A percentile compares a stretch with the other conserved stretches of the same genome.
Conservation (phyloP, 1,140 invertebrate species). For the Elysia chlorotica region DNA sequence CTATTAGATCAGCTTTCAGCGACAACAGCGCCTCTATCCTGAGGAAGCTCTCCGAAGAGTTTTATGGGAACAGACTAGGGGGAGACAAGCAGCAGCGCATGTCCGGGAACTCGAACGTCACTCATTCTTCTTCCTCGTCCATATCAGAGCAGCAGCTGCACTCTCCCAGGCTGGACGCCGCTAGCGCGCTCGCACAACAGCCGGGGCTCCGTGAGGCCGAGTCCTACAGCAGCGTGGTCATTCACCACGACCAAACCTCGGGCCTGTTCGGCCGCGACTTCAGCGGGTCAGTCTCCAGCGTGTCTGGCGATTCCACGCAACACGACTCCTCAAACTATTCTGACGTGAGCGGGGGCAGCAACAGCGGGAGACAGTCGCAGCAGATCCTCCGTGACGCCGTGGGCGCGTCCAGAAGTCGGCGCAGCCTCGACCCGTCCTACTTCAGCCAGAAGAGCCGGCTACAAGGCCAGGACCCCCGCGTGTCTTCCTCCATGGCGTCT, state of each 20-base stretch:
- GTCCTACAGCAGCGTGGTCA: slow-evolving; percentile 53
- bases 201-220: slow-evolving; percentile 47
- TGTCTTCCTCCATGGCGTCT: neutral
- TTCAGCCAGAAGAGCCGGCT: slow-evolving; percentile 3
- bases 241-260: slow-evolving; percentile 42
- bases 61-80: slow-evolving; percentile 33
- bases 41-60: slow-evolving; percentile 68
- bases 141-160: no score
- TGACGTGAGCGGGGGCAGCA: slow-evolving; percentile 3
- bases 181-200: slow-evolving; percentile 32
- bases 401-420: slow-evolving; percentile 24
- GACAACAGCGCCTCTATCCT: slow-evolving; percentile 69
- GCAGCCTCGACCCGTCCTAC: slow-evolving; percentile 40
- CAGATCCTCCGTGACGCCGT: no score
- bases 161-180: slow-evolving; percentile 27
- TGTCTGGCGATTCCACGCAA: slow-evolving; percentile 32
- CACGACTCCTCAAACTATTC: slow-evolving; percentile 27
- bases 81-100: slow-evolving; percentile 33
- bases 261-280: slow-evolving; percentile 49
- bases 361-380: neutral
- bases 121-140: slow-evolving; percentile 44
- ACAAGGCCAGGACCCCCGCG: neutral
- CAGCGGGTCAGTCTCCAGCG: slow-evolving; percentile 38
- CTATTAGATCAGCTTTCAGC: neutral
- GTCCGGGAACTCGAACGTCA: no score